Evolutionary conservation across 2,888 invertebrate species (phyloP).

Genomic region (Torymus auratus): DNA sequence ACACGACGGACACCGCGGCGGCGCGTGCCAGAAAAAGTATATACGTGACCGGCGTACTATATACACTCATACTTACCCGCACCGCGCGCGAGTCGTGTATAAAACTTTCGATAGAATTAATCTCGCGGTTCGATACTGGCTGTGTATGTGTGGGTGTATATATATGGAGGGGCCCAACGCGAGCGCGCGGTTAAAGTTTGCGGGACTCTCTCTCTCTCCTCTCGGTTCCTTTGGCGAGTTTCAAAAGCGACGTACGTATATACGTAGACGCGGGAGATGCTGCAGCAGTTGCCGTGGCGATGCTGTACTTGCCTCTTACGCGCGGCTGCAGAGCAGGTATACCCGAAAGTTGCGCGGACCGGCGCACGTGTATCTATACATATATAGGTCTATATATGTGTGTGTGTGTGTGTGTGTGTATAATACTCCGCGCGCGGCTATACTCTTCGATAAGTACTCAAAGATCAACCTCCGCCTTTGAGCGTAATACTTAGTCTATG

Average conservation of each 20-base stretch:
- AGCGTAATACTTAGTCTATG: too few relatives aligned
- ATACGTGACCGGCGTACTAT: slow-evolving; percentile 30
- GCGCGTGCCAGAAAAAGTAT: slow-evolving; percentile 26
- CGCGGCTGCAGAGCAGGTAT: background rate
- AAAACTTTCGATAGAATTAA: slow-evolving; percentile 56
- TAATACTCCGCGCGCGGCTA: too few relatives aligned
- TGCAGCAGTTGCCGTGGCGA: background rate
- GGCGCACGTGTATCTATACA: too few relatives aligned
- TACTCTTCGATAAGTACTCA: too few relatives aligned
- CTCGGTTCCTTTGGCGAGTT: slow-evolving; percentile 40
- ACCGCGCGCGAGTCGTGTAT: background rate
- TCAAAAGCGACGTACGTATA: slow-evolving; percentile 6
- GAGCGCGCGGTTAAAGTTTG: too few relatives aligned
- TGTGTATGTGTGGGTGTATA: too few relatives aligned
- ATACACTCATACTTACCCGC: background rate
- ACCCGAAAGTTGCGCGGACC: slow-evolving; percentile 5
- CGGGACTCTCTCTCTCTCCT: too few relatives aligned
- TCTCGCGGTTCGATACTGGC: slow-evolving; percentile 23
- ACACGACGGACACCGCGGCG: background rate
- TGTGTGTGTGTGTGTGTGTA: too few relatives aligned
- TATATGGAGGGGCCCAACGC: too few relatives aligned
- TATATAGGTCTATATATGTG: too few relatives aligned
- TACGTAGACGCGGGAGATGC: background rate
- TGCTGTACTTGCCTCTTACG: slow-evolving; percentile 24
- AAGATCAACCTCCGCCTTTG: too few relatives aligned